These are phyloP conservation scores for Neocrepidodera transversa DNA, from an alignment of 2,888 invertebrate genomes.

Conservation along the genomic window DNA sequence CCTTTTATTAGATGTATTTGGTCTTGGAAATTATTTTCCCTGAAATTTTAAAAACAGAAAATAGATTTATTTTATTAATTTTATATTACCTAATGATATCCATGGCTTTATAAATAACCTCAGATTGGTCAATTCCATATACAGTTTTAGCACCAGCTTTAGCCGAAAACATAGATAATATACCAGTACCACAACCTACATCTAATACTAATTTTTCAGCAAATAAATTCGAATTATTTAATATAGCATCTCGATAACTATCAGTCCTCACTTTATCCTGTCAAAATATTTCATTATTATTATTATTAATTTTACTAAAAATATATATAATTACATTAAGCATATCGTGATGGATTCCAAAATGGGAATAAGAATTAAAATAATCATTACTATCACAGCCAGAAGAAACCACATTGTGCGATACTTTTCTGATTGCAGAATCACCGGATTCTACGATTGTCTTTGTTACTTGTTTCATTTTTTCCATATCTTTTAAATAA, in stretches of 20 bases:
- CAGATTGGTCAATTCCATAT: constrained; percentile 94
- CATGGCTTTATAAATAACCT: constrained; percentile 94
- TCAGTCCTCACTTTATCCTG: constrained; percentile 85
- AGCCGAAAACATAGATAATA: constrained; percentile 97
- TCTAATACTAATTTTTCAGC: constrained; percentile 86
- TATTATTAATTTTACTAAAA: too few relatives aligned
- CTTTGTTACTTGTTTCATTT: constrained; percentile 68
- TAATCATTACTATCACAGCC: constrained; percentile 74
- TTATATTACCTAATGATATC: constrained; percentile 80
- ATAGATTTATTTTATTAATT: neutral
- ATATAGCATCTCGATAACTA: constrained; percentile 84
- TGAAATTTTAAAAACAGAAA: constrained; percentile 49
- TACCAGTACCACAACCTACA: constrained; percentile 97
- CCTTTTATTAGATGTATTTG: constrained; percentile 84
- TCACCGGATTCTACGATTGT: constrained; percentile 62
- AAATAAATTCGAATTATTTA: constrained; percentile 74
- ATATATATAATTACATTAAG: constrained; percentile 68
- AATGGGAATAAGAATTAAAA: constrained; percentile 87
- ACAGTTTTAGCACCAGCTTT: constrained; percentile 91
- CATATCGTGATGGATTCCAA: constrained; percentile 95
- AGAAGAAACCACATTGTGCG: constrained; percentile 57
- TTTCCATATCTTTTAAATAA: constrained; percentile 67
- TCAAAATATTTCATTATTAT: constrained; percentile 38
- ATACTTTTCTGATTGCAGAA: constrained; percentile 40
- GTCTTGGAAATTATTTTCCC: constrained; percentile 78